Conservation (phyloP, 2,113 vertebrate genomes). For the Ammodytes dubius region DNA sequence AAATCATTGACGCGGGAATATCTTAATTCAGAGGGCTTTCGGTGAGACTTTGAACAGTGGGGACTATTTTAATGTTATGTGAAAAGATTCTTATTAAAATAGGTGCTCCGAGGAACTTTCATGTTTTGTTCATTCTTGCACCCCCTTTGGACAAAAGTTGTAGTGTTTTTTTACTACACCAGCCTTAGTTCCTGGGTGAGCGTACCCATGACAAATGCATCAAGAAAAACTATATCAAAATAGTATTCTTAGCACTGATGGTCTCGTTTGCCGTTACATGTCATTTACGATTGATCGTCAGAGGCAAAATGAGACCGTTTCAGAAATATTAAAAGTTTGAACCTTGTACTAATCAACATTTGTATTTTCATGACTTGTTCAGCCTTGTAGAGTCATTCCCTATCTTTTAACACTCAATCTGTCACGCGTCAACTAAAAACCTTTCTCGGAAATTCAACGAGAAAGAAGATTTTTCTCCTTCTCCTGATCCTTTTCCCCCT, state of each 20-base stretch:
- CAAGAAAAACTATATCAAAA: too few species aligned
- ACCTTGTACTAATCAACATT: neutral
- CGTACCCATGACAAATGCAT: too few species aligned
- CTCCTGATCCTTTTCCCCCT: constrained; percentile 23
- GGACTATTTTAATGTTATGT: neutral
- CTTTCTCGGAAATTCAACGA: constrained; percentile 21
- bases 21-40: neutral
- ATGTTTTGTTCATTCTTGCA: too few species aligned
- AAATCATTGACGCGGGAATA: constrained; percentile 49
- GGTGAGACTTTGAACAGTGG: neutral
- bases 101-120: too few species aligned
- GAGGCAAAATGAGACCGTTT: too few species aligned
- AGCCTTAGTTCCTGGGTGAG: too few species aligned
- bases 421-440: neutral
- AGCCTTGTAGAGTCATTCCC: neutral
- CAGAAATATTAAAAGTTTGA: too few species aligned
- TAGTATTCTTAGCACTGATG: too few species aligned
- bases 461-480: constrained; percentile 19
- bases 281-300: too few species aligned
- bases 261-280: too few species aligned
- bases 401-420: neutral
- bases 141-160: too few species aligned
- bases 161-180: too few species aligned
- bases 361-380: neutral
- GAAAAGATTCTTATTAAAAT: neutral